Evolutionary conservation across 2,797 vertebrate genomes (phyloP).

Genomic region (Glyptemys insculpta): DNA sequence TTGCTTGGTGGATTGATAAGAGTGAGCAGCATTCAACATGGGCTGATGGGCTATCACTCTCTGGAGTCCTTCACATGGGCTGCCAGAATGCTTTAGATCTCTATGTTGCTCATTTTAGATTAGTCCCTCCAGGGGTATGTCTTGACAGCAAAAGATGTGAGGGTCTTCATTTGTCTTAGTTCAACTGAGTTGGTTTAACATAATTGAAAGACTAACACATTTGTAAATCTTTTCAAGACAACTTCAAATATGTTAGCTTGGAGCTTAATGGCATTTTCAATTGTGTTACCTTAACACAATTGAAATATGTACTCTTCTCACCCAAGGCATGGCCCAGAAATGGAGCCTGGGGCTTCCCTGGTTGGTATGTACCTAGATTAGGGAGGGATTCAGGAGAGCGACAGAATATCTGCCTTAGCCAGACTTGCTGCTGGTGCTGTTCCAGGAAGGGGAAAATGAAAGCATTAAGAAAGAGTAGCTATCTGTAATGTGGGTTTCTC

Average conservation of each 20-base stretch:
- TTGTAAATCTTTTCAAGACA: constrained; percentile 44
- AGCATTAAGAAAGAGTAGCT: too few species aligned
- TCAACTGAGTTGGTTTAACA: constrained; percentile 56
- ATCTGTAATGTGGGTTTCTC: too few species aligned
- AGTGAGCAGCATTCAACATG: neutral
- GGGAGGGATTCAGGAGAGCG: too few species aligned
- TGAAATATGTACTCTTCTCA: too few species aligned
- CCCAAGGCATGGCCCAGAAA: too few species aligned
- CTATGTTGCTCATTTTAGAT: neutral
- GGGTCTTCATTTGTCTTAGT: constrained; percentile 43
- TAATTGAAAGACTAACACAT: constrained; percentile 69
- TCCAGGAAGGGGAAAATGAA: too few species aligned
- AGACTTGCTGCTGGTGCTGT: too few species aligned
- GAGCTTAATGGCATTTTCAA: constrained; percentile 13
- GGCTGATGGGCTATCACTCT: neutral
- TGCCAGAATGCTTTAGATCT: neutral
- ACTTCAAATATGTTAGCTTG: constrained; percentile 35
- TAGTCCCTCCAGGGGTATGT: constrained; percentile 6
- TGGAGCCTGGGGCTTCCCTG: too few species aligned
- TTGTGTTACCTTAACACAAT: too few species aligned
- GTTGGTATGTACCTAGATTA: too few species aligned
- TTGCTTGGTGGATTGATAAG: fast-evolving
- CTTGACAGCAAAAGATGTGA: constrained; percentile 59
- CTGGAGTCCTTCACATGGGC: neutral
- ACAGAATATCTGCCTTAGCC: too few species aligned